Evolutionary conservation across 2,113 vertebrate species (phyloP), one percentile per base, ranked within the genome.

Genomic region (Hoplias malabaricus): DNA sequence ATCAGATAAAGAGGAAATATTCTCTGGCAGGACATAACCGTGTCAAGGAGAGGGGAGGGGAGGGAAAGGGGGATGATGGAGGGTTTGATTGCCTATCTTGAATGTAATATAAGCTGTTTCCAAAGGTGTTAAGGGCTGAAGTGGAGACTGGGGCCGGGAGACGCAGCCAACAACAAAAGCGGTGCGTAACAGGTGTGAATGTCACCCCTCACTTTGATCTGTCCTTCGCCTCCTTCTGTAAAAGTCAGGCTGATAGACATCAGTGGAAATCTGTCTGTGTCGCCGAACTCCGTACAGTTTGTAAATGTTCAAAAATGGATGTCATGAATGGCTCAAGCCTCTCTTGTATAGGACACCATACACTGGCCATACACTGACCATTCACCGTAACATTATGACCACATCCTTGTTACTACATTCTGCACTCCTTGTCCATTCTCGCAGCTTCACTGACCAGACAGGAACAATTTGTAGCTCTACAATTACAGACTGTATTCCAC

Each of bases 1-100:
- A 69, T 80, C 69, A 73, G 78, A 83, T 77, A 83, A n/a, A 77
- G 38, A 48, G 50, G 25, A 69, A 33, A 67, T 54, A 73, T 65
- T 69, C 21, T 40, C 34, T n/a, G 82, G 63, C 54, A 46, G 50
- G 66, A 66, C 65, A 48, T 56, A 72, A 31, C 66, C 14, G 19
- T 68, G 71, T 46, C 40, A 76, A 40, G 33, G 48, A 48, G 62
- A 69, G 25, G 10, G 46, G 36, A 19, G 50, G 21, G 40, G n/a
- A n/a, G n/a, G n/a, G n/a, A n/a, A n/a, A 57, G 46, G 73, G 61
- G 57, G 38, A 56, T 70, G 65, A 72, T 66, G 42, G n/a, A 6
- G 16, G 43, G 21, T 33, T 50, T 59, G 68, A 43, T 77, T 59
- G 59, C n/a, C 65, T 65, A 56, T 67, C 54, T 81, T 59, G 13